Base-by-base conservation (phyloP, 1,140 invertebrate species). In the Polypedilum vanderplanki region DNA sequence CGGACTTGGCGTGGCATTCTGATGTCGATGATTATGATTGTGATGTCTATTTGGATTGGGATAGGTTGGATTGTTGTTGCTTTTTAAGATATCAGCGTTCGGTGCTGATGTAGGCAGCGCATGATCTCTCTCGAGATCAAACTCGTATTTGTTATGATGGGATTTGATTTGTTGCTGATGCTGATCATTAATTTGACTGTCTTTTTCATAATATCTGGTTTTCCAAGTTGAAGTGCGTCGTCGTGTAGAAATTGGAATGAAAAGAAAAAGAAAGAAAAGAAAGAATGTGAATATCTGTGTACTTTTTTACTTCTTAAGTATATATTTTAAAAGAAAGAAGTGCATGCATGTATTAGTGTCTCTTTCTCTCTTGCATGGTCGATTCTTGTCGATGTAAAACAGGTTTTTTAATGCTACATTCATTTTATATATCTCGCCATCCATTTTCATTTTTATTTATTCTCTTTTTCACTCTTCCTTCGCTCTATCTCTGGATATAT, bases 11-110 rank as follows among this genome's bases (percentile, higher is more conserved):
- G 81, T 83, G 33, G 81, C 80, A 77, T 80, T 81, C 64, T 79
- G 77, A 73, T 83, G 81, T 9, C 81, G 79, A 74, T 83, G 80
- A 33, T 78, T 77, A 75, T 78, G 78, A 74, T 79, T 79, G 74
- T 83, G 80, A 77, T 82, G 81, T 12, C 79, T 80, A 79, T 86
- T 85, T 33, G 88, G 88, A 82, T 90, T 90, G 75, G 88, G 87
- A 79, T 90, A 89, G 15, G 88, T 86, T 46, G 87, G 87, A 79
- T 90, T 89, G 80, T 87, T 88, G 80, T 89, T 89, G 77, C 88
- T 89, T 80, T 89, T 89, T 76, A 90, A 84, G 75, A 90, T 90
- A 80, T 90, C 88, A 2, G 88, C 88, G 77, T 89, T 89, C 57
- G 88, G 88, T 64, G 89, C 88, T n/a, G 87, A 88, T 75, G 88